Evolutionary conservation across 2,113 vertebrate genomes (phyloP), one percentile per base, ranked within the genome.

Genomic region (Jacana jacana): DNA sequence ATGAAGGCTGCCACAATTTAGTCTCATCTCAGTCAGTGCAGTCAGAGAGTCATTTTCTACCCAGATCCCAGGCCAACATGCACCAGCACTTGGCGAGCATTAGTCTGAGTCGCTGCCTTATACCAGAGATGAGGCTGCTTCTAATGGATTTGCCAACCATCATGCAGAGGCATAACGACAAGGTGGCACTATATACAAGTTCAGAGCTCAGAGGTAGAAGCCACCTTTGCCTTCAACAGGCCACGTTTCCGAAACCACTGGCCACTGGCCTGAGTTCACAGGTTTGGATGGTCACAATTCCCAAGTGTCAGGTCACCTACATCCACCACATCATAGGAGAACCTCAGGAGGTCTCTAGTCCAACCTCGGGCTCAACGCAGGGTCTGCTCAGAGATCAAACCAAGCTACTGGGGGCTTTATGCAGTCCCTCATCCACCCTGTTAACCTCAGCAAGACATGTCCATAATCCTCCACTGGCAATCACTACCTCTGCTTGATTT

Each of bases 1-100:
- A 22, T 0, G 10, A 63, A 28, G 0, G 3, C n/a, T n/a, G n/a
- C n/a, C n/a, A 17, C 54, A 15, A 52, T 24, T 44, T 3, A 17
- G 18, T 25, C 20, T 30, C 58, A 22, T 22, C 49, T 27, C 44
- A 18, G 13, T 2, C 6, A 9, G 27, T 7, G 33, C 37, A 33
- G n/a, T 35, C 49, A 55, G 30, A 61, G 24, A 39, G 42, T 5
- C 10, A 25, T n/a, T 33, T 17, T 23, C 35, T 9, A 4, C 33
- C 18, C 55, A 46, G 30, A 68, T 10, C 52, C 64, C 49, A 55
- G 1, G 0, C 27, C 61, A 40, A 33, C 23, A 55, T 1, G 3
- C 23, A 8, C 28, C 2, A 0, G 35, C 27, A 33, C 27, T 5
- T 35, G 17, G 51, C 25, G 19, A 37, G 37, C 15, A 11, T 20